A percentile compares a stretch with the other conserved stretches of the same genome.
Evolutionary conservation across 2,888 invertebrate species (phyloP).

Genomic region (Dolomedes plantarius): DNA sequence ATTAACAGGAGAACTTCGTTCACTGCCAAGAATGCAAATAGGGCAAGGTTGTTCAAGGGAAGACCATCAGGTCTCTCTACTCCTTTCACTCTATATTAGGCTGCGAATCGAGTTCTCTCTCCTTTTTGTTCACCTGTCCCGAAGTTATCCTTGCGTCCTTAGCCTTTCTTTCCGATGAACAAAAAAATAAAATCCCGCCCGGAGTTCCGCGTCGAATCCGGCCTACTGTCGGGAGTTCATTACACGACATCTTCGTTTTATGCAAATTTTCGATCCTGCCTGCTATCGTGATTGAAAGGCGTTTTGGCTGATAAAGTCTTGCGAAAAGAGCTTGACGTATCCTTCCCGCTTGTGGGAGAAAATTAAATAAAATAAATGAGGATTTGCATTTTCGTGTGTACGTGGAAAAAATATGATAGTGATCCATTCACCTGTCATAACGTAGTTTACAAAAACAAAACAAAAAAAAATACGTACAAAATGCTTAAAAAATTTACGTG

Average conservation of each 20-base stretch:
- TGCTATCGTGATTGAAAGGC: too few relatives aligned
- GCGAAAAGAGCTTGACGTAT: too few relatives aligned
- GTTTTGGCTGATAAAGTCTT: too few relatives aligned
- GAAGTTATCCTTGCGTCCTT: conserved; percentile 41
- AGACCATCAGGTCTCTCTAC: conserved; percentile 17
- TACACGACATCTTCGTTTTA: not conserved
- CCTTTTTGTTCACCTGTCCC: conserved; percentile 9
- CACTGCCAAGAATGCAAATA: conserved; percentile 48
- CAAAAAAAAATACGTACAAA: too few relatives aligned
- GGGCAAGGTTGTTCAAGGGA: conserved; percentile 33
- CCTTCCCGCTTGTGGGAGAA: too few relatives aligned
- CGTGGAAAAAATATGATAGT: too few relatives aligned
- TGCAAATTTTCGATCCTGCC: not conserved
- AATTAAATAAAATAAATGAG: too few relatives aligned
- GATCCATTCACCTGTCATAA: too few relatives aligned
- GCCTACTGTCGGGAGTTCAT: not conserved
- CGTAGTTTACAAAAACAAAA: too few relatives aligned
- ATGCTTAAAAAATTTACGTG: too few relatives aligned
- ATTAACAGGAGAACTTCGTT: conserved; percentile 21
- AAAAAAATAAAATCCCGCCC: not conserved
- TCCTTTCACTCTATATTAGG: conserved; percentile 66
- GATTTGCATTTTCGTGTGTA: too few relatives aligned
- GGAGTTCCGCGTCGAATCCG: not conserved
- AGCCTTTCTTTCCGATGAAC: conserved; percentile 42
- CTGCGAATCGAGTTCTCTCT: conserved; percentile 17